Conservation (phyloP, 2,113 vertebrate species). For the Microtus montanus region DNA sequence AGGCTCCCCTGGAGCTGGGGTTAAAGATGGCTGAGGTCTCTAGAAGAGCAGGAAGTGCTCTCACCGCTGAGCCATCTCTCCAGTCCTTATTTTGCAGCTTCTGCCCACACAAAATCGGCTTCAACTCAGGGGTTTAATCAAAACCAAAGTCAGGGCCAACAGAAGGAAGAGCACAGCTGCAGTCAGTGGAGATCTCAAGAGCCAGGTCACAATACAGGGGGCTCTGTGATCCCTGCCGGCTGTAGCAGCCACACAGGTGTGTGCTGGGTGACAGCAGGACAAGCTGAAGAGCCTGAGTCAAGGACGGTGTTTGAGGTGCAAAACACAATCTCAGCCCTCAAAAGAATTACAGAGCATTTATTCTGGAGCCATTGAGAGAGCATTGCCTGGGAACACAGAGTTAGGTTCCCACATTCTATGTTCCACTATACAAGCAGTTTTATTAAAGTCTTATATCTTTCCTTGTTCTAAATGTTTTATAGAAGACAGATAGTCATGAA, state of each 20-base stretch:
- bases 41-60: background rate
- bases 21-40: background rate
- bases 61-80: background rate
- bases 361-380: background rate
- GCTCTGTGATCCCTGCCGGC: accelerated
- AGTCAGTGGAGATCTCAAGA: no score
- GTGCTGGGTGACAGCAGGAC: background rate
- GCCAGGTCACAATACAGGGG: accelerated
- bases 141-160: no score
- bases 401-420: background rate
- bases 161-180: background rate
- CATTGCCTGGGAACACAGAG: no score
- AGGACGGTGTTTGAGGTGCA: background rate
- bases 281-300: no score
- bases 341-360: no score
- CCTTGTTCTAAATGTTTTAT: background rate
- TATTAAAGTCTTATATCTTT: background rate
- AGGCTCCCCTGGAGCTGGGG: background rate
- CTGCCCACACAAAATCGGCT: background rate
- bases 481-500: no score
- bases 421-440: background rate
- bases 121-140: no score
- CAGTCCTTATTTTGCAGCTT: background rate
- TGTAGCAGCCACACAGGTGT: accelerated
- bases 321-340: background rate